Conservation (phyloP, 2,888 invertebrate genomes). For the Scaptomyza caliginosa region DNA sequence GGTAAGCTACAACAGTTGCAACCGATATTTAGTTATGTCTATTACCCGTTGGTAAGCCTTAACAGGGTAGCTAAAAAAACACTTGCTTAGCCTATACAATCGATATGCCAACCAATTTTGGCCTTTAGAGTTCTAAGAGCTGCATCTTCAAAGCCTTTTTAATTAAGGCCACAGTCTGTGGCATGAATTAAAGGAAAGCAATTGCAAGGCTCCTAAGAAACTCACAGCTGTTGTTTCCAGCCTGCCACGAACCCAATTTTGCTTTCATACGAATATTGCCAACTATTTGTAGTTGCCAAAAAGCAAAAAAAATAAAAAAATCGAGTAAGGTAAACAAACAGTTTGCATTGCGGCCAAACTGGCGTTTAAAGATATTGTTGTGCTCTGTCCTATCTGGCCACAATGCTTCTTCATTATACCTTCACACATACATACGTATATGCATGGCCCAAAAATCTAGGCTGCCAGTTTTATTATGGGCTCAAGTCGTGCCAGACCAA, state of each 20-base stretch:
- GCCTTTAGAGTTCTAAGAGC: not conserved
- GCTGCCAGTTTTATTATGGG: constrained; percentile 52
- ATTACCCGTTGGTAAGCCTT: not conserved
- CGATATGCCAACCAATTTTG: constrained; percentile 17
- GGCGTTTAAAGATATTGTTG: constrained; percentile 59
- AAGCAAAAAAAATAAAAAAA: constrained; percentile 6
- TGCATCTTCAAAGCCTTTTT: constrained; percentile 31
- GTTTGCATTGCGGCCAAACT: constrained; percentile 49
- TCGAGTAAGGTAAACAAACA: constrained; percentile 42
- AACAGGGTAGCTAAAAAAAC: not conserved
- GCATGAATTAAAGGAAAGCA: constrained; percentile 33
- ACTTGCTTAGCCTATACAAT: constrained; percentile 10
- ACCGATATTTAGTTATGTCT: not conserved
- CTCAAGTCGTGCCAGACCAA: constrained; percentile 46
- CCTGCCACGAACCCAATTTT: constrained; percentile 28
- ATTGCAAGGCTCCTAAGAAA: not conserved
- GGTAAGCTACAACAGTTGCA: constrained; percentile 33
- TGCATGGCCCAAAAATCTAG: constrained; percentile 58
- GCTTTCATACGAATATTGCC: constrained; percentile 38
- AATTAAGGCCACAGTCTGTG: constrained; percentile 44
- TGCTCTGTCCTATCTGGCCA: constrained; percentile 40
- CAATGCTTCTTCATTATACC: constrained; percentile 17
- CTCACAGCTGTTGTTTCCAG: constrained; percentile 4
- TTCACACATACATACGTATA: constrained; percentile 5
- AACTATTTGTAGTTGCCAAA: constrained; percentile 48